Evolutionary conservation across 2,888 invertebrate genomes (phyloP), one percentile per base, ranked within the genome.

Genomic region (Hydroisotoma schaefferi): DNA sequence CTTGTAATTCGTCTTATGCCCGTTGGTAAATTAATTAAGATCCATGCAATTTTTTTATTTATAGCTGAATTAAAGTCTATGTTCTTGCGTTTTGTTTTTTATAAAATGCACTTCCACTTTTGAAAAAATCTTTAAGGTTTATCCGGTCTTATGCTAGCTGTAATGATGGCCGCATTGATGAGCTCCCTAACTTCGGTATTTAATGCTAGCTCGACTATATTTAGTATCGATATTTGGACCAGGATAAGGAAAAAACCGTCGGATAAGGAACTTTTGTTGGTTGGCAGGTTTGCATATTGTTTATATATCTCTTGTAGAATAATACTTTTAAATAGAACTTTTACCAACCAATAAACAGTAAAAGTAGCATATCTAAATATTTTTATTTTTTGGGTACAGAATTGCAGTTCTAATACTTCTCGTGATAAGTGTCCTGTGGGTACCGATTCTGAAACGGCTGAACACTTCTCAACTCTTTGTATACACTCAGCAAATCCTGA

Each of bases 171-270:
- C 6, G 81, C 81, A 2, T 73, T 82, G 6, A 81, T 81, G 80
- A 79, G 79, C 56, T 80, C 79, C 10, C 73, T 82, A 27, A 80
- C 81, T 1, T 81, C 81, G 12, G 80, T 82, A 44, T 82, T 82
- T 73, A 82, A 82, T 74, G 80, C 80, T 52, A 78, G 78, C 57
- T 79, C 79, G 49, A 80, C 79, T 2, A 76, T 82, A 61, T 81
- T 82, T 73, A 81, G 81, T 1, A 78, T 82, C 71, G 82, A 82
- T 71, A 77, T 82, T 55, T 81, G 80, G 76, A 76, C 75, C 12
- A 71, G 75, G 28, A 72, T 80, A 25, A 68, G 81, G 22, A 77
- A 76, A 57, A 75, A 75, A 27, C 75, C 80, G 8, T 71, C 73
- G 2, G 74, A 73, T 12, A 73, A 70, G 26, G 80, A 80, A 69